Base-by-base conservation (phyloP, 2,113 vertebrate genomes). In the Sinocyclocheilus grahami region DNA sequence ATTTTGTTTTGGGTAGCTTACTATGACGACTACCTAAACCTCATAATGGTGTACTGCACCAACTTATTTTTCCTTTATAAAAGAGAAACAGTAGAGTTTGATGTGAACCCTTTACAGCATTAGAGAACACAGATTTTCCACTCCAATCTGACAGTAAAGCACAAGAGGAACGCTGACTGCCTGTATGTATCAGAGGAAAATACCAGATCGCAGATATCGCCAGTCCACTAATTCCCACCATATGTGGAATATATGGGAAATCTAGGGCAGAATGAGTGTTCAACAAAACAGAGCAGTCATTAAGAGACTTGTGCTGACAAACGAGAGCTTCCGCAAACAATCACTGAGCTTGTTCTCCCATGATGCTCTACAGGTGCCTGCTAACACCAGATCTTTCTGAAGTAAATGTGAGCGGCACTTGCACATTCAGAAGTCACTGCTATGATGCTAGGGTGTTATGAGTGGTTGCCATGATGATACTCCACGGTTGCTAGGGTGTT, bases 101-200 rank as follows among this genome's bases (percentile, higher is more conserved):
- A 89, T 89, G 88, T 90, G 86, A 93, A 89, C 90, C 90, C 92
- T 93, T 95, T 90, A 82, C 91, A 86, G 84, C 90, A 88, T 94
- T 93, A 94, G 92, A 91, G 92, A 90, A 93, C 89, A 86, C 86
- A 94, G 92, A 92, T 89, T 94, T 94, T 92, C 91, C 90, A 91
- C 89, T 92, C 90, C 90, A 90, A 92, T 82, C 85, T 88, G 72
- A 90, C 91, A 90, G 87, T 91, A 90, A 89, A 89, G 78, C 89
- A 94, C 93, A 94, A 96, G 91, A 93, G 94, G 95, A 96, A 93
- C 91, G 94, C 93, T 91, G 91, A 89, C 91, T 95, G 95, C 93
- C 77, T 91, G 85, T 90, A 90, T 88, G 86, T 88, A 91, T 89
- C 90, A 90, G 85, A 86, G 80, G 91, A 94, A 92, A 91, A 93